Evolutionary conservation across 92 coral and sea anemone genomes (phyloP).

Genomic region (Porites rus): DNA sequence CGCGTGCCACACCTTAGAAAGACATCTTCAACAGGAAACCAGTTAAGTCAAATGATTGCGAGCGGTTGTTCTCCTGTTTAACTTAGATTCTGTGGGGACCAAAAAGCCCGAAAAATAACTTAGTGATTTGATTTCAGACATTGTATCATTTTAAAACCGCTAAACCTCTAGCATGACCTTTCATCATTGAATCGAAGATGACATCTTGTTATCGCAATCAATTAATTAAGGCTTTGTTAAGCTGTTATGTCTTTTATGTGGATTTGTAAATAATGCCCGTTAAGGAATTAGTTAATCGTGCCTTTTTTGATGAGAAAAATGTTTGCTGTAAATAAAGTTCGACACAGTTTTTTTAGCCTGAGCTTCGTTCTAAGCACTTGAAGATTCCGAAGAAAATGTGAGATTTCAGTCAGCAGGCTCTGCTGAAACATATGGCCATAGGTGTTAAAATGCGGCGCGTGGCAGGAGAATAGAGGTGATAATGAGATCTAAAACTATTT

Average conservation of each 20-base stretch:
- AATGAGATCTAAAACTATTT: neutral
- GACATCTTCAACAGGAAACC: constrained; percentile 31
- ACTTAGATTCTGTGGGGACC: neutral
- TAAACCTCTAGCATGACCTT: neutral
- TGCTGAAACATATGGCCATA: too few species aligned
- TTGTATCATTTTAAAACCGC: neutral
- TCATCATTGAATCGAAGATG: constrained; percentile 9
- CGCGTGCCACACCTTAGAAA: constrained; percentile 16
- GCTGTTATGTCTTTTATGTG: neutral
- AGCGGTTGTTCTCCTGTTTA: neutral
- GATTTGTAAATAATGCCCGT: neutral
- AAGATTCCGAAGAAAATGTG: too few species aligned
- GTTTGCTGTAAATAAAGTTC: neutral
- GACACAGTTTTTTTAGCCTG: neutral
- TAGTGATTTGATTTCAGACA: neutral
- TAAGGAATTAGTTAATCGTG: neutral
- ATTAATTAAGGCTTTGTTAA: constrained; percentile 17
- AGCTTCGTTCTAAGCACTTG: too few species aligned
- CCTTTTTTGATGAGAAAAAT: neutral
- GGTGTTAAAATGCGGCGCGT: constrained; percentile 1
- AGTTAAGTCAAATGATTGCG: neutral
- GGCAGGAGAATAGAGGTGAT: neutral
- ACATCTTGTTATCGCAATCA: constrained; percentile 11
- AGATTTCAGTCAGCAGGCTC: too few species aligned
- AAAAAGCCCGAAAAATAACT: neutral